phyloP scores from a whole-genome alignment of 2,888 invertebrate genomes.

The Frankliniella intonsa region DNA sequence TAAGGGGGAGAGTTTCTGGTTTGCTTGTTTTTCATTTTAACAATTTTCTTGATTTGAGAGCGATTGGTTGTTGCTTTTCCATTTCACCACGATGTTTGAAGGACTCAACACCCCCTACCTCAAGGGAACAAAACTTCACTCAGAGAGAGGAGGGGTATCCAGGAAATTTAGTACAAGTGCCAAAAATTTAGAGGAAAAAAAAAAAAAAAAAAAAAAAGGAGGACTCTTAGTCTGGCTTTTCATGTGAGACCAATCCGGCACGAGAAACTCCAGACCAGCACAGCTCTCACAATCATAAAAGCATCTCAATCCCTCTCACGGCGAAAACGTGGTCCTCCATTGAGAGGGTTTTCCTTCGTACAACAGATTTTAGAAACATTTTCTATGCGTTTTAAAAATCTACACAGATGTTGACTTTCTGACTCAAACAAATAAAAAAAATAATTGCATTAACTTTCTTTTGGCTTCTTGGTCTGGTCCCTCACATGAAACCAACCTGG shows the following conservation, averaged over 20 bases:
- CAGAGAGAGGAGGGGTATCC: neutral
- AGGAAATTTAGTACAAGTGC: neutral
- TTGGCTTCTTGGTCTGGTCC: too few species aligned
- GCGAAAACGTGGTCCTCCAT: neutral
- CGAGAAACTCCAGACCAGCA: neutral
- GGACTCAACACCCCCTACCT: neutral
- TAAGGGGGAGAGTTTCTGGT: neutral
- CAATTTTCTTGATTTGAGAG: neutral
- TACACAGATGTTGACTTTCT: too few species aligned
- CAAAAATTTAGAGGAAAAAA: neutral
- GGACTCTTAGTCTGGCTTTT: neutral
- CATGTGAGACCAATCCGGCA: neutral
- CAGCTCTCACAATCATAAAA: neutral
- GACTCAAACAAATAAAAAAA: too few species aligned
- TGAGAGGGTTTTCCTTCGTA: neutral
- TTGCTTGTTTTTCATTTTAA: neutral
- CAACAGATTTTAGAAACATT: neutral
- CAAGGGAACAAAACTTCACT: neutral
- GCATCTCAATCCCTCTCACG: constrained; percentile 3
- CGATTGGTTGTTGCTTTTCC: neutral
- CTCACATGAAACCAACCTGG: too few species aligned
- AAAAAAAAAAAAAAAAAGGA: neutral
- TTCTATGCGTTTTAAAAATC: too few species aligned
- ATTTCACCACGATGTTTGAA: neutral
- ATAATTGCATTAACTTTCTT: too few species aligned